Base-by-base conservation (phyloP, 2,113 vertebrate species). In the Otis tarda region DNA sequence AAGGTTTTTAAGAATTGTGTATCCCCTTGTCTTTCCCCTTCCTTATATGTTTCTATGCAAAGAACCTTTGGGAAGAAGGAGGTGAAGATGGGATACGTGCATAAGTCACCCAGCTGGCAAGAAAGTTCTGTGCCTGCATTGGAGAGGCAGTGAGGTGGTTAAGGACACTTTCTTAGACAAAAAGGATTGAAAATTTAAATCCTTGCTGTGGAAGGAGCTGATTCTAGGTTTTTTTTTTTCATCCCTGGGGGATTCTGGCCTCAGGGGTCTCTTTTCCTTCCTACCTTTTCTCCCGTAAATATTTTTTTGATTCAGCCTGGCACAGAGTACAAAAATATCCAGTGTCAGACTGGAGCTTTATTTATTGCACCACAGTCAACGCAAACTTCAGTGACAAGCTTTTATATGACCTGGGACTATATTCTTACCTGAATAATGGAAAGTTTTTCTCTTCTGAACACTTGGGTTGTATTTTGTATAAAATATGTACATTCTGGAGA, bases 371-470 rank as follows among this genome's bases (percentile, higher is more conserved):
- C 50, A 21, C 43, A 61, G 79, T 76, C 59, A 31, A 64, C 57
- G n/a, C 35, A 87, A 94, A 93, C 93, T 95, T 95, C 67, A 78
- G 82, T 56, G 81, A 69, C 63, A 73, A 88, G 96, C 70, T 96
- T 83, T 93, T 83, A 35, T 57, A n/a, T 87, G 95, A 96, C 95
- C 96, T 96, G 96, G 94, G 93, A 80, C 60, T 96, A 80, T 91
- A 95, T 89, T 89, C 90, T 94, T 94, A 94, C 91, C 87, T 94
- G 93, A 94, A 95, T 93, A 96, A 90, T 49, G 43, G 63, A 31
- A 94, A 96, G 50, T 93, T 74, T 96, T 96, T 97, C 53, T 97
- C 55, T 91, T 94, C 31, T 74, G 70, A 96, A 89, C 85, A 97
- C 83, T 77, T 85, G 92, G 90, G 65, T 86, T 93, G 83, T 89